These are phyloP conservation scores for Merops nubicus DNA, from an alignment of 2,113 vertebrate species.

Conservation along the genomic window DNA sequence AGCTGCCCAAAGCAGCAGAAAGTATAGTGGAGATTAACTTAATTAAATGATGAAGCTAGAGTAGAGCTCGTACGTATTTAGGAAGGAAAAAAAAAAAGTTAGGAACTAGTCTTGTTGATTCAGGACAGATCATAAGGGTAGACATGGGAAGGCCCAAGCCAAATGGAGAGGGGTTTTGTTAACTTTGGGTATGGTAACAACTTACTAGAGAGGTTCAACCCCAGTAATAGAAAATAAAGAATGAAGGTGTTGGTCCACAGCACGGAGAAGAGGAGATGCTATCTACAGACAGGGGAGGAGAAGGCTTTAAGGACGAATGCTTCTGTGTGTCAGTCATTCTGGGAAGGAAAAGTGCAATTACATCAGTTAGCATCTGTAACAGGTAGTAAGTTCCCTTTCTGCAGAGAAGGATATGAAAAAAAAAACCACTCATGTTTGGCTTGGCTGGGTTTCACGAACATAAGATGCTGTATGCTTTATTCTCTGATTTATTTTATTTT, in stretches of 20 bases:
- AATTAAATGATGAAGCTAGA: neutral
- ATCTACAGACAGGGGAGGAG: neutral
- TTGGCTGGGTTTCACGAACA: neutral
- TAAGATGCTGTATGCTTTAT: neutral
- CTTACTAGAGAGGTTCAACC: neutral
- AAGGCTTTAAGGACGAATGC: neutral
- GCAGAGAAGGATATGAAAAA: rapidly evolving
- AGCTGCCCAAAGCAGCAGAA: neutral
- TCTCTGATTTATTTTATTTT: neutral
- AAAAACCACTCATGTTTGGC: neutral
- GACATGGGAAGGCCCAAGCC: neutral
- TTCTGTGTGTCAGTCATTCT: neutral
- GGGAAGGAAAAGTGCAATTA: neutral
- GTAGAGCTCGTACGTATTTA: neutral
- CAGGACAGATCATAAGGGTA: neutral
- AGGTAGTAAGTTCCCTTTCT: neutral
- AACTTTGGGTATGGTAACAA: neutral
- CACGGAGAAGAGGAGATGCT: neutral
- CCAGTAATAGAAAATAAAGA: neutral
- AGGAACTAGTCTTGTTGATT: neutral
- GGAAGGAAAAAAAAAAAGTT: neutral
- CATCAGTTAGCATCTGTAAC: neutral
- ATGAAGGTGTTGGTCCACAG: neutral
- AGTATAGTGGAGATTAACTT: neutral
- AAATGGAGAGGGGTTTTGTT: neutral